Conservation (phyloP, 92 coral and sea anemone genomes). For the Porites cylindrica region DNA sequence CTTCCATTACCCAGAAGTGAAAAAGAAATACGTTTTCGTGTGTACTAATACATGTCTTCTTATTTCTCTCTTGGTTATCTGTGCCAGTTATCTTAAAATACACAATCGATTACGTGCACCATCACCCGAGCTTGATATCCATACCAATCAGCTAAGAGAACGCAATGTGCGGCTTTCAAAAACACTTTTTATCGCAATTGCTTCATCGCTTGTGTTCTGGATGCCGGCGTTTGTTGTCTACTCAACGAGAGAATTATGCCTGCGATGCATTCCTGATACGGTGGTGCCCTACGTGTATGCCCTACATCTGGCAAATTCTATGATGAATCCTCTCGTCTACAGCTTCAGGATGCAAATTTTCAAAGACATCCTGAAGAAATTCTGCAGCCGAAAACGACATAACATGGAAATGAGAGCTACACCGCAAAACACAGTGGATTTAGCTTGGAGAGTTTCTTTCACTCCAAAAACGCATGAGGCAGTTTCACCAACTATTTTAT, state of each 20-base stretch:
- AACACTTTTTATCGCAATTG: not conserved
- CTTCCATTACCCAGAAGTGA: not conserved
- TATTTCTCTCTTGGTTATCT: not conserved
- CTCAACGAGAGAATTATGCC: not conserved
- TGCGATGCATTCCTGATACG: not conserved
- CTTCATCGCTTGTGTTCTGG: conserved; percentile 5
- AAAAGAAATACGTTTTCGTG: not conserved
- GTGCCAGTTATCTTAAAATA: not conserved
- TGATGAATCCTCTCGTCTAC: conserved; percentile 16
- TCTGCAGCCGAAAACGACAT: not conserved
- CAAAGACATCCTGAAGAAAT: not conserved
- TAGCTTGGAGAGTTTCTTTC: too few species aligned
- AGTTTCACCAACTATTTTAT: too few species aligned
- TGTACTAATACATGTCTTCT: not conserved
- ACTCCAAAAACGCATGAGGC: too few species aligned
- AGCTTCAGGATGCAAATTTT: conserved; percentile 10
- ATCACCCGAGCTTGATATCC: not conserved
- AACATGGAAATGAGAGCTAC: not conserved
- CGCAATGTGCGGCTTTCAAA: not conserved
- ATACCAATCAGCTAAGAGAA: not conserved
- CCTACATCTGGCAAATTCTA: conserved; percentile 15
- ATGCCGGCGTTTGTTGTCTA: not conserved
- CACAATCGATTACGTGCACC: not conserved
- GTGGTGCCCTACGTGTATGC: too few species aligned
- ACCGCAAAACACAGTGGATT: too few species aligned